Evolutionary conservation across 37 sponge, comb jelly and placozoan species (phyloP).

Genomic region (Ianthella basta): DNA sequence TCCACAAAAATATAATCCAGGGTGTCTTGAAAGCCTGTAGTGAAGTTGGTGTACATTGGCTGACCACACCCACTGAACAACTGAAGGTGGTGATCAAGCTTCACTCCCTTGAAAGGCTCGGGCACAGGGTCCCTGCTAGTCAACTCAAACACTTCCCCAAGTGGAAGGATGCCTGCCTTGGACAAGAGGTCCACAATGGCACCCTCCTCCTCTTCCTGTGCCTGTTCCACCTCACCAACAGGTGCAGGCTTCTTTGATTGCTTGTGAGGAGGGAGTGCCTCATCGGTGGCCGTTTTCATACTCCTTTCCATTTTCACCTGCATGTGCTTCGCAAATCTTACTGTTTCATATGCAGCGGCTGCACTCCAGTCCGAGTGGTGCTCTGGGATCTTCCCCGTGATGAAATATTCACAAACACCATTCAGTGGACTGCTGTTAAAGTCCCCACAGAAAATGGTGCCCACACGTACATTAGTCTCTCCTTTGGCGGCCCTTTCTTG

Average conservation of each 20-base stretch:
- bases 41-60: constrained; percentile 67
- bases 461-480: constrained; percentile 24
- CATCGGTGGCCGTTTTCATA: no score
- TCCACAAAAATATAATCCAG: constrained; percentile 84
- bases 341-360: constrained; percentile 1
- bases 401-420: constrained; percentile 69
- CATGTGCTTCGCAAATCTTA: neutral
- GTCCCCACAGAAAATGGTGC: constrained; percentile 75
- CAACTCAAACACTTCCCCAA: neutral
- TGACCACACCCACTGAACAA: constrained; percentile 70
- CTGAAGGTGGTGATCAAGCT: constrained; percentile 39
- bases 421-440: constrained; percentile 87
- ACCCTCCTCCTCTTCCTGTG: neutral
- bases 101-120: constrained; percentile 48
- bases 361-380: constrained; percentile 66
- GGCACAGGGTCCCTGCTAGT: neutral
- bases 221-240: neutral
- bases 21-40: constrained; percentile 50
- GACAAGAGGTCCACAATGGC: neutral
- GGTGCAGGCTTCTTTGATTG: neutral
- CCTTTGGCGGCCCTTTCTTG: neutral
- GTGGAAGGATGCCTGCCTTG: neutral
- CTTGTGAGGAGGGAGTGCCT: no score
- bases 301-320: neutral
- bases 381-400: constrained; percentile 33